Evolutionary conservation across 2,888 invertebrate genomes (phyloP), one percentile per base, ranked within the genome.

Genomic region (Toxonevra muliebris): DNA sequence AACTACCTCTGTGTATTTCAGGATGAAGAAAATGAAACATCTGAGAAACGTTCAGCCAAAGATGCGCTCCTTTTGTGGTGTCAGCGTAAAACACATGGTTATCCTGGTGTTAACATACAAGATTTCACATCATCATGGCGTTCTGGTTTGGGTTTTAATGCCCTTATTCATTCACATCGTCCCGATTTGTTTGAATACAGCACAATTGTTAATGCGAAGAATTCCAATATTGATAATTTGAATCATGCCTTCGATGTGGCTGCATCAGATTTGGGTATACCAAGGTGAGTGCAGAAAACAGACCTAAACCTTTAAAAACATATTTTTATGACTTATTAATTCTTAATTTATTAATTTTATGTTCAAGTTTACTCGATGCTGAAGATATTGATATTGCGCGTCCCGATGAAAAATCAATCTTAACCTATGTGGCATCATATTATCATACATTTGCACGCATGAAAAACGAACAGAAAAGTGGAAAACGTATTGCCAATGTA

Each of bases 401-500:
- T 57, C 98, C 98, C 0, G 98, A 98, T 84, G 99, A 99, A 87
- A 98, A 98, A 86, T 97, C 97, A 43, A 96, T 99, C 82, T 95
- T 99, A 88, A 99, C 98, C 20, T 99, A 99, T 84, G 97, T 99
- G 48, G 98, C 98, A 1, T 96, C 97, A 15, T 98, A 98, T 87
- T 99, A 99, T 86, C 98, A 99, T 87, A 97, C 98, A 67, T 99
- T 99, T 87, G 98, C 98, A 55, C 90, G 97, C 76, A 97, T 98
- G 96, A 98, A 98, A 88, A 97, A 95, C 82, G 98, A 98, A 83
- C 94, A 96, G 87, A 98, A 98, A 84, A 97, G 97, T 76, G 98
- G 98, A 43, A 91, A 96, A 78, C 90, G 98, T 82, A 98, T 99
- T 81, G 98, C 97, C 52, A 99, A 98, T 86, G 97, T 97, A 85